Evolutionary conservation across 2,888 invertebrate species (phyloP), one percentile per base, ranked within the genome.

Genomic region (Oligia fasciuncula): DNA sequence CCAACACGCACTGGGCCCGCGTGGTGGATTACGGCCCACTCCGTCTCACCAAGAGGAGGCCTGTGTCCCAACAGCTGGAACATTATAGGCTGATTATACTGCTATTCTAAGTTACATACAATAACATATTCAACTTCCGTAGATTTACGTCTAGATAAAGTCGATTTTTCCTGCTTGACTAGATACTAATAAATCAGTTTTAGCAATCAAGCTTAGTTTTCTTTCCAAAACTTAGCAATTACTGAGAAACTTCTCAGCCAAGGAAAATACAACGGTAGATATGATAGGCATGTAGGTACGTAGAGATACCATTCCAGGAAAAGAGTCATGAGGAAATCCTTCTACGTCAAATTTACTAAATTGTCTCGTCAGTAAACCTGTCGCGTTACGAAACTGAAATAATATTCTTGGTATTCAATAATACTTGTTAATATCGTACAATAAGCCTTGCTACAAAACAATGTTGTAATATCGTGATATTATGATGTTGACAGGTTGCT

Each of bases 401-500:
- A 70, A 80, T 62, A n/a, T 85, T 73, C 65, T 29, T 17, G 19
- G 63, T 84, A 70, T 62, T 79, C 84, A 49, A 85, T 72, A 80
- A 72, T 81, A 17, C 60, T 70, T 62, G 68, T 73, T 72, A 77
- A 74, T 85, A 65, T 77, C 19, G 46, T 72, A 60, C 60, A 62
- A 49, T 85, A 81, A 73, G 66, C 67, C 51, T 29, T 35, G 43
- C 40, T 49, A 14, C 62, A 69, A 69, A 84, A 78, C 60, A 43
- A 71, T 46, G 14, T 13, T 57, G 51, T 74, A 71, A 77, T 85
- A 67, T 71, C 40, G 49, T 81, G 73, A 73, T 40, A 40, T 40
- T 85, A 77, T 46, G 70, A 35, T 73, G 73, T 51, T 85, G 86
- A 85, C 82, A 81, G 73, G 63, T 43, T 29, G 14, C 29, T 81